Base-by-base conservation (phyloP, 2,113 vertebrate species). In the Bungarus multicinctus region DNA sequence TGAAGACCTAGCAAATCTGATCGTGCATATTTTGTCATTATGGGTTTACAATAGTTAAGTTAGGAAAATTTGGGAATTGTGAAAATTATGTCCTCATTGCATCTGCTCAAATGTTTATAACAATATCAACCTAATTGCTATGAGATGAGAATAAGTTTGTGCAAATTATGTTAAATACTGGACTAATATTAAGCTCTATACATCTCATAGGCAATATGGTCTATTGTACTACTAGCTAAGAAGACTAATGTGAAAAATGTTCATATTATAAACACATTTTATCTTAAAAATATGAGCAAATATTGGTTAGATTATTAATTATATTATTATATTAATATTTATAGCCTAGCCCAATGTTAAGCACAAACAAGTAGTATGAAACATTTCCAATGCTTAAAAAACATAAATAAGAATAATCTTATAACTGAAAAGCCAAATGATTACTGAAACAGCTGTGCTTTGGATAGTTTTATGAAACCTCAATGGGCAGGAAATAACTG, bases 1-100 rank as follows among this genome's bases (percentile, higher is more conserved):
- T 94, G 93, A 96, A 95, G 94, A 95, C 89, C 94, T 92, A 89
- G 45, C 74, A 94, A 86, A 88, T 93, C 92, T 88, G 74, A 43
- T 45, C 0, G 0, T 91, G 11, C 88, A 87, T 50, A 89, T 93
- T 64, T 69, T 95, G 64, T 60, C 87, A 91, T 89, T 16, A 34
- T 22, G 45, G 90, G 30, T 64, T 91, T 94, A 64, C 92, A 93
- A 90, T 87, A 16, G 54, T 81, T 27, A 89, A 22, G 39, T 7
- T 27, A 60, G 89, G 45, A 4, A n/a, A 14, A 74, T 60, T 7
- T 6, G 14, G n/a, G 64, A 34, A 74, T 74, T 39, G n/a, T 39
- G 16, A 34, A 81, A 81, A 34, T 20, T 81, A 8, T 81, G 6
- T 39, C 20, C n/a, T 81, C n/a, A 81, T 16, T 81, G n/a, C 34